Evolutionary conservation across 2,888 invertebrate species (phyloP).

Genomic region (Dendrolimus pini): DNA sequence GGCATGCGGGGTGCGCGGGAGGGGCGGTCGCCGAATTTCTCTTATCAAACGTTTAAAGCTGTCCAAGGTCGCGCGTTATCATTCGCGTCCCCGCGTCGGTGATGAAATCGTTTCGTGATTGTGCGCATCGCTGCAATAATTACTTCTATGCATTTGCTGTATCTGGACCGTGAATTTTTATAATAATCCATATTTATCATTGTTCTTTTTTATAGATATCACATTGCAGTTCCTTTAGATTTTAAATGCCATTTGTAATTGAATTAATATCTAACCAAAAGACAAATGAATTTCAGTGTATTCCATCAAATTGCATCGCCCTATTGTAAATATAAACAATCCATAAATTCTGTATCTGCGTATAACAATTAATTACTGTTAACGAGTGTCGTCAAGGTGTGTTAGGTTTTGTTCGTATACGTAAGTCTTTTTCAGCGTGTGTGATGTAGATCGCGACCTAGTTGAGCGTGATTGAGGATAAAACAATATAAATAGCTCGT

Average conservation of each 20-base stretch:
- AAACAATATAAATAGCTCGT: conserved; percentile 75
- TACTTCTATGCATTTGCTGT: conserved; percentile 20
- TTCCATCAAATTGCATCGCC: neutral
- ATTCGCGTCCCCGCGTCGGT: conserved; percentile 41
- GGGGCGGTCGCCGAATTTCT: conserved; percentile 53
- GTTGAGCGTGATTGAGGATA: conserved; percentile 73
- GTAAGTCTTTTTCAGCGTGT: conserved; percentile 51
- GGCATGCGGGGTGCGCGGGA: conserved; percentile 12
- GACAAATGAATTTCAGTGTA: too few species aligned
- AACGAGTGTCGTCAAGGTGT: conserved; percentile 45
- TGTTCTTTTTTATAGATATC: too few species aligned
- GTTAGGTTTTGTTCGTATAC: conserved; percentile 29
- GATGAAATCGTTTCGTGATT: conserved; percentile 59
- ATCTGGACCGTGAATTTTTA: conserved; percentile 11
- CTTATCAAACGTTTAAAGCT: conserved; percentile 62
- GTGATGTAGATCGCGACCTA: conserved; percentile 71
- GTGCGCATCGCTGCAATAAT: conserved; percentile 48
- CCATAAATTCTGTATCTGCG: neutral
- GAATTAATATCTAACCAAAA: too few species aligned
- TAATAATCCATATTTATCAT: conserved; percentile 5
- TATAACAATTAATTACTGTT: neutral
- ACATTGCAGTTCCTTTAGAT: too few species aligned
- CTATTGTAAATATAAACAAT: neutral
- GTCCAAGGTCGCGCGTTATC: conserved; percentile 67
- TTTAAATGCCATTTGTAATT: too few species aligned